Evolutionary conservation across 2,797 vertebrate species (phyloP), one percentile per base, ranked within the genome.

Genomic region (Rousettus madagascariensis): DNA sequence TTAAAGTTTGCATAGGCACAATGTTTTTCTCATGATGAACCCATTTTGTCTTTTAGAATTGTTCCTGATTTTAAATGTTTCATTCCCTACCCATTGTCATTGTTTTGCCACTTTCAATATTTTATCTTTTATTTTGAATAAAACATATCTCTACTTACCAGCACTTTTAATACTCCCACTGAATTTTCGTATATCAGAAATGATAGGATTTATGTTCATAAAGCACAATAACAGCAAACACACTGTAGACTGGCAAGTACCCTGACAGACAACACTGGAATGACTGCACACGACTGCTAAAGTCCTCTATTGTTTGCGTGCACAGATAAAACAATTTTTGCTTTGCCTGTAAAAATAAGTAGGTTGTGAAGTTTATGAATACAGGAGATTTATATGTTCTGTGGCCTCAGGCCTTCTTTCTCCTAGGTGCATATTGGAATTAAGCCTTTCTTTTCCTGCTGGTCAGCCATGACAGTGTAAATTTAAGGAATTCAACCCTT

Each of bases 31-130:
- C 7, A 30, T 63, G 17, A 33, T n/a, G 17, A 53, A 38, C 55
- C 11, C 13, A 6, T 1, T 72, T 87, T 72, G 22, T 53, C 38
- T 80, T 83, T 65, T 10, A 68, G 43, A 91, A 68, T 26, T 83
- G 22, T 36, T 86, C 5, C 66, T 38, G 2, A 85, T 90, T 95
- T 93, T 41, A 85, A 87, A 72, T 65, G 36, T 69, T 77, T 95
- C 17, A 78, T 30, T 11, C 69, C 20, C n/a, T 57, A 82, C 3
- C 9, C 6, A 2, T 83, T 59, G 33, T 36, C n/a, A 84, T 53
- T 75, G 2, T 94, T 69, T 26, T 19, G 36, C 9, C 28, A n/a
- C 8, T 53, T 72, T 55, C 22, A 49, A n/a, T 80, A 55, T 80
- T 65, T 57, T 43, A 63, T 30, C 36, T 85, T 94, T 66, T 30